These are phyloP conservation scores for Malurus elegans DNA, from an alignment of 2,113 vertebrate species.

Conservation along the genomic window DNA sequence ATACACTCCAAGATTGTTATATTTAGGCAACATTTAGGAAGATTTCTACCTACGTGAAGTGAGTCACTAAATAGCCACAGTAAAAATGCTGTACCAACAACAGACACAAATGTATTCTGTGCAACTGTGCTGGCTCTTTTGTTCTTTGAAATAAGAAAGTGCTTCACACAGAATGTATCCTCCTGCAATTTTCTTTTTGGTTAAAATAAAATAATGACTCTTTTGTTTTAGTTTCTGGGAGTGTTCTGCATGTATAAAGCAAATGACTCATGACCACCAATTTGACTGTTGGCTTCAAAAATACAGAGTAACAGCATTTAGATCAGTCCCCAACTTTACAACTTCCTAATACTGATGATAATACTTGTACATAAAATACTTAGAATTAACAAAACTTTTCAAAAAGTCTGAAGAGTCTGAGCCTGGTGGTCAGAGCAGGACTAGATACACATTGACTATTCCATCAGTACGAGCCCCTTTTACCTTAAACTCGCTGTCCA, in stretches of 20 bases:
- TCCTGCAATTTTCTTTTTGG: not conserved
- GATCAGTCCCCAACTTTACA: not conserved
- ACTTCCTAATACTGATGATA: not conserved
- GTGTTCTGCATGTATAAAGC: not conserved
- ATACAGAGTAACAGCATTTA: not conserved
- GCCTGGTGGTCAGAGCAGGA: not conserved
- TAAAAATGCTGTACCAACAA: not conserved
- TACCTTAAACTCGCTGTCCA: not conserved
- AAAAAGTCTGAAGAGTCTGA: not conserved
- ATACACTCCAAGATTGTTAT: not conserved
- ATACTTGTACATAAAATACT: not conserved
- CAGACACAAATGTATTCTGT: not conserved
- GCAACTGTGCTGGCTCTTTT: not conserved
- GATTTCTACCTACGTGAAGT: not conserved
- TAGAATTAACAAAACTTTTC: not conserved
- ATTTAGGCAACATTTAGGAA: not conserved
- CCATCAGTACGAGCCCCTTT: not conserved
- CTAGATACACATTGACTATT: accelerated
- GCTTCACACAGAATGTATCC: not conserved
- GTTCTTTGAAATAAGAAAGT: not conserved
- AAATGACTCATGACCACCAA: not conserved
- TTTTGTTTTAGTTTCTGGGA: not conserved
- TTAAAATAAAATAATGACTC: not conserved
- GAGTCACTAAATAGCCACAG: not conserved
- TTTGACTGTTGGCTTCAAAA: not conserved